phyloP scores from a whole-genome alignment of 2,888 invertebrate species.

The Cryptus viduatorius region DNA sequence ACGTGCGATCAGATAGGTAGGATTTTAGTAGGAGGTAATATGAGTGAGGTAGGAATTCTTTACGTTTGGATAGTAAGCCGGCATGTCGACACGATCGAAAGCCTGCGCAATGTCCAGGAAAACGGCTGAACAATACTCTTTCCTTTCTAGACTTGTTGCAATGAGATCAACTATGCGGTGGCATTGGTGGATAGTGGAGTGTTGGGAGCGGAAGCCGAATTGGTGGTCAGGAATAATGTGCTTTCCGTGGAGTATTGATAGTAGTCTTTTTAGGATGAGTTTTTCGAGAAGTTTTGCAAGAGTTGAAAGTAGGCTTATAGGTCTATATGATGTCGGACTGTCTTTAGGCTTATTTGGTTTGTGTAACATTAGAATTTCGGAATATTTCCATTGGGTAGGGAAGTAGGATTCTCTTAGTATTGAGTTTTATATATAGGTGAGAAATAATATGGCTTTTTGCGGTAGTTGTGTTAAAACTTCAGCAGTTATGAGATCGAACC shows the following conservation, averaged over 20 bases:
- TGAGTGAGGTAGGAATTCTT: conserved; percentile 50
- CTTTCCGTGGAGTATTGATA: not conserved
- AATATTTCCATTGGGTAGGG: conserved; percentile 68
- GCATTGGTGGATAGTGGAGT: too few species aligned
- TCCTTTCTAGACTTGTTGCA: too few species aligned
- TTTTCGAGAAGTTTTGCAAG: conserved; percentile 12
- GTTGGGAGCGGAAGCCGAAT: not conserved
- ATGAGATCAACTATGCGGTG: too few species aligned
- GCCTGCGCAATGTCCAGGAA: too few species aligned
- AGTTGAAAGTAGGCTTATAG: not conserved
- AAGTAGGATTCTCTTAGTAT: conserved; percentile 69
- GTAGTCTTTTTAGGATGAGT: not conserved
- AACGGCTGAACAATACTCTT: too few species aligned
- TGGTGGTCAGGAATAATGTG: conserved; percentile 1
- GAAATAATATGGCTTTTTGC: conserved; percentile 65
- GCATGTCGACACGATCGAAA: too few species aligned
- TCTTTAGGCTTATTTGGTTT: conserved; percentile 70
- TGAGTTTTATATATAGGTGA: conserved; percentile 74
- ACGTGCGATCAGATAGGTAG: not conserved
- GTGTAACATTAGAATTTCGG: conserved; percentile 61
- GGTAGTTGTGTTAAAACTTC: conserved; percentile 71
- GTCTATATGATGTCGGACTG: conserved; percentile 11
- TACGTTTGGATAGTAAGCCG: conserved; percentile 68
- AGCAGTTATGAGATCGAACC: conserved; percentile 73
- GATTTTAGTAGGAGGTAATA: conserved; percentile 51